Conservation (phyloP, 1,140 invertebrate species). For the Drosophila murphyi region DNA sequence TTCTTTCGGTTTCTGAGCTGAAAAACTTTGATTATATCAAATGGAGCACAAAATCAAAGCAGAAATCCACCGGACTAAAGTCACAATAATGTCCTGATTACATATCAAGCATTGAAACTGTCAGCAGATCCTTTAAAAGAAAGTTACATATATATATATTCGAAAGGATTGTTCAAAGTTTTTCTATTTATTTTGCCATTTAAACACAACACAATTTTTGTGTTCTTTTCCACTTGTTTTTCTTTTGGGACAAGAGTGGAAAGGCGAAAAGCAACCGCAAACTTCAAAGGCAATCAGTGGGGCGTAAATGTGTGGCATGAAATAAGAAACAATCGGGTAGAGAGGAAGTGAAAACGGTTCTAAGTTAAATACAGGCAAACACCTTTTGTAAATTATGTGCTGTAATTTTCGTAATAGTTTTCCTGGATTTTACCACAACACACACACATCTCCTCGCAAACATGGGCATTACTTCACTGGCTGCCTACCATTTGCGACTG, state of each 20-base stretch:
- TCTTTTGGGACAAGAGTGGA: conserved; percentile 5
- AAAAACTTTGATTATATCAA: conserved; percentile 77
- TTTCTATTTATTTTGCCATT: conserved; percentile 66
- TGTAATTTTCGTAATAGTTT: conserved; percentile 75
- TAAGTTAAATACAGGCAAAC: conserved; percentile 7
- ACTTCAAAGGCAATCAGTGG: conserved; percentile 57
- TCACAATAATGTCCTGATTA: conserved; percentile 69
- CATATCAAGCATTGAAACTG: conserved; percentile 39
- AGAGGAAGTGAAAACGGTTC: neutral
- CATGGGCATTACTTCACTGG: neutral
- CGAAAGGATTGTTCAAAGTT: conserved; percentile 64
- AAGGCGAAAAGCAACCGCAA: conserved; percentile 24
- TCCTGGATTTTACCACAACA: conserved; percentile 45
- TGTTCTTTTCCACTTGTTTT: conserved; percentile 1
- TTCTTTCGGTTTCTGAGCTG: conserved; percentile 27
- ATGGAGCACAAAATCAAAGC: conserved; percentile 80
- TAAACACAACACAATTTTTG: conserved; percentile 53
- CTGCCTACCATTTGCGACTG: conserved; percentile 15
- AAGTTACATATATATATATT: neutral
- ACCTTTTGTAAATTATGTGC: conserved; percentile 67
- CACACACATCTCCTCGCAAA: conserved; percentile 9
- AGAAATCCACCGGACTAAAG: conserved; percentile 48
- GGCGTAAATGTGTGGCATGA: conserved; percentile 28
- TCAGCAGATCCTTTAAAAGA: conserved; percentile 38
- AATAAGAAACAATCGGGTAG: neutral